A percentile compares a stretch with the other conserved stretches of the same genome.
These are phyloP conservation scores for Hirtodrosophila duncani DNA, from an alignment of 2,888 invertebrate genomes.

Conservation along the genomic window DNA sequence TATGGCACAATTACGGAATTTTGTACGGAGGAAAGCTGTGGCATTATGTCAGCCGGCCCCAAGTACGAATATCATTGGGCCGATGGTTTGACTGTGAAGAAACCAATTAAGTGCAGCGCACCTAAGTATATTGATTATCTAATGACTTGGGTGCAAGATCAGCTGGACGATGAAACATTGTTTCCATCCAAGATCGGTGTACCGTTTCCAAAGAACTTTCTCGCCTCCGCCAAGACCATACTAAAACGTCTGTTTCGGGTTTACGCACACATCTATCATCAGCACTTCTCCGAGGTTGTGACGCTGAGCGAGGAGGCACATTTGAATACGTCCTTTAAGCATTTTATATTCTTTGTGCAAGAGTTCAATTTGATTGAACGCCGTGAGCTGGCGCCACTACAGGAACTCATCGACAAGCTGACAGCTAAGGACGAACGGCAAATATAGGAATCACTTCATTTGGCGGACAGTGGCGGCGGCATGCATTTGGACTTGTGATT, in stretches of 20 bases:
- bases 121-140: slow-evolving; percentile 99
- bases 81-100: slow-evolving; percentile 97
- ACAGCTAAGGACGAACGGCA: slow-evolving; percentile 93
- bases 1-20: slow-evolving; percentile 99
- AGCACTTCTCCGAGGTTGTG: slow-evolving; percentile 98
- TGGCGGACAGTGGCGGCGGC: slow-evolving; percentile 36
- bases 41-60: slow-evolving; percentile 99
- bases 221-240: slow-evolving; percentile 97
- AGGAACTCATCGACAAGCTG: slow-evolving; percentile 97
- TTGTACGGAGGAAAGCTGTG: slow-evolving; percentile 97
- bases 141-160: slow-evolving; percentile 99
- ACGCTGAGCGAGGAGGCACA: slow-evolving; percentile 99
- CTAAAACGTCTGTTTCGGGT: slow-evolving; percentile 98
- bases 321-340: slow-evolving; percentile 99
- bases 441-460: slow-evolving; percentile 77
- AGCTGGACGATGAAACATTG: slow-evolving; percentile 97
- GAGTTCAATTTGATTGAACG: slow-evolving; percentile 98
- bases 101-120: slow-evolving; percentile 99
- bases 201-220: slow-evolving; percentile 98
- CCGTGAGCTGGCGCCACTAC: slow-evolving; percentile 96
- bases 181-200: slow-evolving; percentile 99
- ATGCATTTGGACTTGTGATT: slow-evolving; percentile 64
- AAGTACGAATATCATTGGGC: slow-evolving; percentile 99
- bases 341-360: slow-evolving; percentile 96
- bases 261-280: slow-evolving; percentile 99